Evolutionary conservation across 2,113 vertebrate species (phyloP).

Genomic region (Stomatorhinus ivindoensis): DNA sequence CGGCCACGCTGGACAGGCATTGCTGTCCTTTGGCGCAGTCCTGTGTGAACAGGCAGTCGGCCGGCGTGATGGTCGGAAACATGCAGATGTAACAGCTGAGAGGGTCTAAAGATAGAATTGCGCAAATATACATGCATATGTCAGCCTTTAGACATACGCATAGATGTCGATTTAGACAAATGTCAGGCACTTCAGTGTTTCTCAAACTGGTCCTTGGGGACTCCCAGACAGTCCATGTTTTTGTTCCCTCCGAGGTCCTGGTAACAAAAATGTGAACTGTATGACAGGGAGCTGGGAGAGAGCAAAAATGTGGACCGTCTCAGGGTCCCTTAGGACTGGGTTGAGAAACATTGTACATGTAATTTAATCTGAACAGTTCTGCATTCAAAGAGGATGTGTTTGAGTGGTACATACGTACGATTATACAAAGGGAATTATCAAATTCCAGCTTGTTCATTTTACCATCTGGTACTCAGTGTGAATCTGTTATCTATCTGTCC

Average conservation of each 20-base stretch:
- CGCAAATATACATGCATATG: not conserved
- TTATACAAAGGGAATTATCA: not conserved
- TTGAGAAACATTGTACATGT: not conserved
- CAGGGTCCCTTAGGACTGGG: not conserved
- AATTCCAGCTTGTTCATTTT: not conserved
- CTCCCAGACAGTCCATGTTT: not conserved
- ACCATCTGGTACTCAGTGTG: not conserved
- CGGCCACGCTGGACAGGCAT: slow-evolving; percentile 54
- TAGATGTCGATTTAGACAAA: not conserved
- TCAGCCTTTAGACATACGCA: not conserved
- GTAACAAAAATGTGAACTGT: not conserved
- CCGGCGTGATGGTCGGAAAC: slow-evolving; percentile 58
- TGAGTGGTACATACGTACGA: not conserved
- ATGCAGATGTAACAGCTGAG: slow-evolving; percentile 62
- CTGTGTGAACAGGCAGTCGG: slow-evolving; percentile 60
- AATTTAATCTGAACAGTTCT: not conserved
- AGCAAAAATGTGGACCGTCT: not conserved
- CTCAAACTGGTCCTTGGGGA: not conserved
- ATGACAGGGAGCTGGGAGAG: no score
- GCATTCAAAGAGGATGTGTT: not conserved
- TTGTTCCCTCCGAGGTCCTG: not conserved
- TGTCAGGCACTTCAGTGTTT: not conserved
- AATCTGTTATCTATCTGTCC: not conserved
- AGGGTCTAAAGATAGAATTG: slow-evolving; percentile 36
- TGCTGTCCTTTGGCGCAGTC: slow-evolving; percentile 53